These are phyloP conservation scores for Morpho achilles DNA, from an alignment of 2,888 invertebrate species.

Conservation along the genomic window DNA sequence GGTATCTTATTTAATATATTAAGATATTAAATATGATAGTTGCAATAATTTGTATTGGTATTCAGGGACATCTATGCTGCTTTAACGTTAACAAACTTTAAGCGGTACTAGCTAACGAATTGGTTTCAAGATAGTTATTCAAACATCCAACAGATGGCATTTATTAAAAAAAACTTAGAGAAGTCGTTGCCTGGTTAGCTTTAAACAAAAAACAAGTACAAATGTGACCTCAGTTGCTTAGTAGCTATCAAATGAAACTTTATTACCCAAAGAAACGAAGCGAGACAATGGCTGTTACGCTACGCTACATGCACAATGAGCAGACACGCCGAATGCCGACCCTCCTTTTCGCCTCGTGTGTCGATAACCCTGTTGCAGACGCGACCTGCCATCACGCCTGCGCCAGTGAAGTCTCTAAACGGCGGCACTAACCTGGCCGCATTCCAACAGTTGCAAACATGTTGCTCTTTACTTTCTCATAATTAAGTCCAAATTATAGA, in stretches of 20 bases:
- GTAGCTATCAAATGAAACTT: conserved; percentile 19
- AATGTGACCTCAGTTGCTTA: neutral
- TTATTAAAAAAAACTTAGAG: neutral
- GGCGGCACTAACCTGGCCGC: conserved; percentile 61
- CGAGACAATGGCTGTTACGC: conserved; percentile 58
- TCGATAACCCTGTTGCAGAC: conserved; percentile 73
- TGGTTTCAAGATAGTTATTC: no score
- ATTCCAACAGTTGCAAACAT: conserved; percentile 63
- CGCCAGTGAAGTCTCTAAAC: conserved; percentile 58
- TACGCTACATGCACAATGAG: conserved; percentile 38
- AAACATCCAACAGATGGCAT: conserved; percentile 21
- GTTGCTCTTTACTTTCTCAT: conserved; percentile 44
- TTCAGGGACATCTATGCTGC: no score
- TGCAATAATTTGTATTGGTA: no score
- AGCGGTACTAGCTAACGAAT: no score
- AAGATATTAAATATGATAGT: no score
- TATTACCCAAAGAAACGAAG: conserved; percentile 52
- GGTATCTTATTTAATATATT: no score
- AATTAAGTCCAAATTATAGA: conserved; percentile 2
- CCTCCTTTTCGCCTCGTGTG: conserved; percentile 63
- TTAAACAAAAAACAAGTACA: neutral
- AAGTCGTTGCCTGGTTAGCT: no score
- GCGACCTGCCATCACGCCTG: conserved; percentile 67
- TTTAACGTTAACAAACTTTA: no score
- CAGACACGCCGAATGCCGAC: conserved; percentile 40